Percentiles rank a stretch among this genome's conserved stretches.
Evolutionary conservation across 2,797 vertebrate genomes (phyloP).

Genomic region (Melanotaenia trifasciata): DNA sequence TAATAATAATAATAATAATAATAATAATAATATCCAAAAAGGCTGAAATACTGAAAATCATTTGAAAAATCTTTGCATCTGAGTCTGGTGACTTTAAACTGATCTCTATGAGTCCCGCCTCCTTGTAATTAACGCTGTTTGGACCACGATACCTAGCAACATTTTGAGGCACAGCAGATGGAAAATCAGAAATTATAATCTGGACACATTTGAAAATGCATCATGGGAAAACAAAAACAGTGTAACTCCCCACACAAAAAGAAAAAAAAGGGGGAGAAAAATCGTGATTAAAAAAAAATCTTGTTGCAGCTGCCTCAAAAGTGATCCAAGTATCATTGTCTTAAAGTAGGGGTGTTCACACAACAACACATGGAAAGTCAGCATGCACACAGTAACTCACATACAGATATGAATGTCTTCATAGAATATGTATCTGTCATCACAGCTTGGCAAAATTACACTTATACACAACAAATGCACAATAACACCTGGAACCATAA

Average conservation of each 20-base stretch:
- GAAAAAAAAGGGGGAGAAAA: constrained; percentile 35
- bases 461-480: constrained; percentile 85
- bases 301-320: constrained; percentile 70
- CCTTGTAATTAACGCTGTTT: constrained; percentile 54
- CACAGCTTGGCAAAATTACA: constrained; percentile 83
- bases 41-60: constrained; percentile 61
- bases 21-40: constrained; percentile 29
- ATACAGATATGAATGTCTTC: constrained; percentile 81
- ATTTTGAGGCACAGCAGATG: constrained; percentile 73
- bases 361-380: constrained; percentile 78
- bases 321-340: constrained; percentile 62
- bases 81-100: constrained; percentile 51
- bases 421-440: constrained; percentile 81
- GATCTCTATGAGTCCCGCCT: constrained; percentile 64
- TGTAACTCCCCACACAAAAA: constrained; percentile 28
- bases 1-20: no score
- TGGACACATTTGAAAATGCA: constrained; percentile 34
- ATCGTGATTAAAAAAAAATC: constrained; percentile 31
- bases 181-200: constrained; percentile 44
- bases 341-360: constrained; percentile 73
- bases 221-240: constrained; percentile 32
- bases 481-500: constrained; percentile 81
- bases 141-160: constrained; percentile 64
- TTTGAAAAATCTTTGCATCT: constrained; percentile 43
- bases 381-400: constrained; percentile 83